These are phyloP conservation scores for Osmerus mordax DNA, from an alignment of 2,113 vertebrate genomes.

Conservation along the genomic window DNA sequence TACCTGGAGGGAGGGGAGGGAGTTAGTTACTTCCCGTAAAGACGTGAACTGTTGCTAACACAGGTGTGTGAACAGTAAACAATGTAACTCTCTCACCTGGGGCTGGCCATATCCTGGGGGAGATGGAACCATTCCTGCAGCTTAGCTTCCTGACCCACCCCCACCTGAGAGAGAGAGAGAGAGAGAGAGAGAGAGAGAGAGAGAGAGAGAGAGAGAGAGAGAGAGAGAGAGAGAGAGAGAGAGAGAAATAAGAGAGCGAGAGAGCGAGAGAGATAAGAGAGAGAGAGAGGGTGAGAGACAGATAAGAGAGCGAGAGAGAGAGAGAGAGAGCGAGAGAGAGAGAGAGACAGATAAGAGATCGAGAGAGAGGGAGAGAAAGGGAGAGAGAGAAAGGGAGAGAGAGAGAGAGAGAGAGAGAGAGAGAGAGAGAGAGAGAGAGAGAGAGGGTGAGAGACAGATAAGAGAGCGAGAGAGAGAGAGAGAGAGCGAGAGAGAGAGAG, in stretches of 20 bases:
- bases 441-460: background rate
- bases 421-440: background rate
- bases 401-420: background rate
- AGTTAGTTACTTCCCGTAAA: background rate
- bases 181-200: background rate
- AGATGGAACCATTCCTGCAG: conserved; percentile 11
- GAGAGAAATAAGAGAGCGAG: background rate
- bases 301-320: too few relatives aligned
- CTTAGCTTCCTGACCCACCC: conserved; percentile 10
- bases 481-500: background rate
- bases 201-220: background rate
- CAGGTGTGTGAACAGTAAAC: too few relatives aligned
- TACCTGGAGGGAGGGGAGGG: conserved; percentile 67
- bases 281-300: background rate
- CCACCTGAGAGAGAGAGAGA: background rate
- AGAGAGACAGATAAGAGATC: too few relatives aligned
- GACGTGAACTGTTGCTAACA: too few relatives aligned
- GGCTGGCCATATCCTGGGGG: conserved; percentile 10
- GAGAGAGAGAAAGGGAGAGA: background rate
- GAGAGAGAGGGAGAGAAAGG: too few relatives aligned
- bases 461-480: background rate
- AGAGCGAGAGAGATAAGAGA: background rate
- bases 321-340: too few relatives aligned
- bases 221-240: background rate
- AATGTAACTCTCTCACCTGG: background rate